phyloP scores from a whole-genome alignment of 2,113 vertebrate species.

The Charina bottae region DNA sequence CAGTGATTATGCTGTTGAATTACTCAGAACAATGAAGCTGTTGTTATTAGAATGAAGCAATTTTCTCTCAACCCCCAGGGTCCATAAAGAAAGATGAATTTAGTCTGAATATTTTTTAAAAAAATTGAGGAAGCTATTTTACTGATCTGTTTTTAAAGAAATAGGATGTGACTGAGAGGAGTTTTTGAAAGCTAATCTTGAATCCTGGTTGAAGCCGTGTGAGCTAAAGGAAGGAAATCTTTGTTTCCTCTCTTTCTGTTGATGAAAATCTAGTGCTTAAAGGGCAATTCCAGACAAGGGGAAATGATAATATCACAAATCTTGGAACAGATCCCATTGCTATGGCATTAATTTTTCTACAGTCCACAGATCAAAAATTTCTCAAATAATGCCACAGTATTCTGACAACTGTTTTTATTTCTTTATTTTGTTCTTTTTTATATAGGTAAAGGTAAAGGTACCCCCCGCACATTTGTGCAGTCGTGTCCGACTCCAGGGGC shows the following conservation, averaged over 20 bases:
- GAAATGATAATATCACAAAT: conserved; percentile 60
- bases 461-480: too few relatives aligned
- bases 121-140: conserved; percentile 56
- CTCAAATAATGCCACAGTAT: conserved; percentile 24
- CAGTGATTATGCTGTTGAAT: neutral
- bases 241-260: conserved; percentile 70
- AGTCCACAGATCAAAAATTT: conserved; percentile 26
- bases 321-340: conserved; percentile 59
- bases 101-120: conserved; percentile 35
- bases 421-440: neutral
- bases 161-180: neutral
- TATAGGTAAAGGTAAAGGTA: too few relatives aligned
- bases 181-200: conserved; percentile 58
- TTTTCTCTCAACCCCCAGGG: conserved; percentile 14
- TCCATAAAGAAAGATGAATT: conserved; percentile 48
- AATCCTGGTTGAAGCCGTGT: conserved; percentile 59
- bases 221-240: conserved; percentile 64
- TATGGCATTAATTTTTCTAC: conserved; percentile 42
- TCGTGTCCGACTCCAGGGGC: too few relatives aligned
- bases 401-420: neutral
- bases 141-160: conserved; percentile 17
- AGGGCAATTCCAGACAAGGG: conserved; percentile 63
- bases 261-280: conserved; percentile 65
- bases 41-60: conserved; percentile 39
- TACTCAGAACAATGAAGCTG: conserved; percentile 18